Evolutionary conservation across 2,797 vertebrate genomes (phyloP).

Genomic region (Channa striata): DNA sequence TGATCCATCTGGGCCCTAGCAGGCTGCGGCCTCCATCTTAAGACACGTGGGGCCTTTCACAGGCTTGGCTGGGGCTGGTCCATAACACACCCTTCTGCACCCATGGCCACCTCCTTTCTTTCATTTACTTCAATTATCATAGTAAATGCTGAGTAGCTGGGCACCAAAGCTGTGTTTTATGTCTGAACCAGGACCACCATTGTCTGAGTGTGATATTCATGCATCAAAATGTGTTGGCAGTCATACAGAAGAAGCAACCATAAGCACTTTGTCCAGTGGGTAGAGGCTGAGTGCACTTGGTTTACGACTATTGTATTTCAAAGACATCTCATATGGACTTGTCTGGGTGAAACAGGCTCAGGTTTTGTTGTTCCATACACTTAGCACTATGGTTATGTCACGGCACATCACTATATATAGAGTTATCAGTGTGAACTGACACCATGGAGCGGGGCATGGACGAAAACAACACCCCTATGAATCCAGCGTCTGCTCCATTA

Average conservation of each 20-base stretch:
- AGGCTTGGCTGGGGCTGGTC: constrained; percentile 75
- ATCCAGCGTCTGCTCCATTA: constrained; percentile 97
- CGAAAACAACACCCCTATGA: constrained; percentile 97
- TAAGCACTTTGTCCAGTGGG: constrained; percentile 81
- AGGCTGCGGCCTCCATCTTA: constrained; percentile 93
- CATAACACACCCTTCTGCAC: constrained; percentile 66
- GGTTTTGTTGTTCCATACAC: constrained; percentile 92
- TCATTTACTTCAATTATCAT: constrained; percentile 79
- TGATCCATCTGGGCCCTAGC: constrained; percentile 93
- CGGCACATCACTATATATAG: constrained; percentile 95
- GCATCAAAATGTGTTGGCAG: constrained; percentile 92
- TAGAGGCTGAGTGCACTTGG: constrained; percentile 68
- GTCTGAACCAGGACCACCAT: constrained; percentile 63
- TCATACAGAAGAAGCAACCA: constrained; percentile 88
- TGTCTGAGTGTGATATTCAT: constrained; percentile 68
- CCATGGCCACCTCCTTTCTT: constrained; percentile 65
- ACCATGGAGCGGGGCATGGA: constrained; percentile 88
- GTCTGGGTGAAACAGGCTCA: constrained; percentile 78
- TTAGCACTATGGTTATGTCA: constrained; percentile 86
- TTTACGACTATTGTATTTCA: constrained; percentile 80
- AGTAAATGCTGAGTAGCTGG: constrained; percentile 75
- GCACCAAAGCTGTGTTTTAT: constrained; percentile 68
- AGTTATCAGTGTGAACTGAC: constrained; percentile 98
- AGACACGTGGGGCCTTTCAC: constrained; percentile 90
- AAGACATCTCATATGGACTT: constrained; percentile 88